Evolutionary conservation across 2,888 invertebrate species (phyloP), one percentile per base, ranked within the genome.

Genomic region (Marasmarcha lunaedactyla): DNA sequence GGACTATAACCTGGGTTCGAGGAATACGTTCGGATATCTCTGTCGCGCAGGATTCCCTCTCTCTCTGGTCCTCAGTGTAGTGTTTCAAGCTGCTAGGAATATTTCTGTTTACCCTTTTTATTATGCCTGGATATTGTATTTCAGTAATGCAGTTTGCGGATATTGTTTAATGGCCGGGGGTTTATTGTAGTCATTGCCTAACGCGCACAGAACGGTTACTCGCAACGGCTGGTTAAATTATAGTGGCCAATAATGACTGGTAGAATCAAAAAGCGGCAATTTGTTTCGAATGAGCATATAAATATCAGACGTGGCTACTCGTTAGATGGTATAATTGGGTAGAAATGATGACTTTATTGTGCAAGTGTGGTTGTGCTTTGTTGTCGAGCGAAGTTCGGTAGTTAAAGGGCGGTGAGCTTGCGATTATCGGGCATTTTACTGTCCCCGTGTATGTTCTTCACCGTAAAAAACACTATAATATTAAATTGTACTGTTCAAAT

Each of bases 1-100:
- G 67, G 71, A 63, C 69, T 63, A 71, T 83, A 83, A 83, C 74
- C 70, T 50, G 54, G 54, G 45, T 66, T 81, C 79, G 67, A 46
- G 64, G 79, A 79, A 81, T 63, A 30, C 7, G 20, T 5, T 20
- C 3, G 26, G 37, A 34, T 38, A 6, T 40, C 37, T 20, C 47
- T 46, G 47, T 44, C 41, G 39, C 40, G 38, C 37, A 38, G 40
- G 41, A 12, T 50, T 44, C 45, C 47, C 45, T 13, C 35, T 42
- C 40, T 15, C 38, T 44, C 51, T 4, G n/a, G n/a, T 4, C 6
- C 30, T 30, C n/a, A 7, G 11, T n/a, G 3, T n/a, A 3, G 10
- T 58, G 55, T 63, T 59, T 50, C 61, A 54, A 44, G 50, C 47
- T 48, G 43, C 50, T 42, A 48, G 50, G 48, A 44, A 44, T 36